Conservation (phyloP, 2,113 vertebrate genomes). For the Tragelaphus scriptus region DNA sequence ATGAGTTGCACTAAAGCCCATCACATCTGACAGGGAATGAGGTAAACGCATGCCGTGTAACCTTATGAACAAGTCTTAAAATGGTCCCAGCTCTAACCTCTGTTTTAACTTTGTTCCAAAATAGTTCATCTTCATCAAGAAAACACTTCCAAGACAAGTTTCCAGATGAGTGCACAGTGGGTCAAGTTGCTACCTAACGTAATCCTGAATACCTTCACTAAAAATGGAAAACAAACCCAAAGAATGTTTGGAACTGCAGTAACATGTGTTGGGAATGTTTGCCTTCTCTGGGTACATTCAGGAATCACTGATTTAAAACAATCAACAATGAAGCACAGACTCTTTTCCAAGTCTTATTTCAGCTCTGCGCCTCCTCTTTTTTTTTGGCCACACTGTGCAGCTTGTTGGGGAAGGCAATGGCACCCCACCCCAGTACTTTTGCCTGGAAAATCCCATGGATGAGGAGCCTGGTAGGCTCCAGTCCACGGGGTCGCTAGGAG, state of each 20-base stretch:
- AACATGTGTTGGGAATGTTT: background rate
- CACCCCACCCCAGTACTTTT: too few species aligned
- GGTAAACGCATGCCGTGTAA: background rate
- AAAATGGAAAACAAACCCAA: background rate
- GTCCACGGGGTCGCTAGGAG: too few species aligned
- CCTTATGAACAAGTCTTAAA: conserved; percentile 20
- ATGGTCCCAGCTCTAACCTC: background rate
- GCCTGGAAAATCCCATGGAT: too few species aligned
- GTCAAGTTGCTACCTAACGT: background rate
- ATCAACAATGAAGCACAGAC: background rate
- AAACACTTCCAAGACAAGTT: conserved; percentile 13
- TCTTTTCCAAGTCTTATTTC: background rate
- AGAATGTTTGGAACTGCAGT: background rate
- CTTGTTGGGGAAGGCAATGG: too few species aligned
- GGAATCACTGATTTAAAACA: background rate
- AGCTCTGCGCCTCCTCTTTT: background rate
- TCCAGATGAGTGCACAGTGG: background rate
- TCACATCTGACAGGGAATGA: background rate
- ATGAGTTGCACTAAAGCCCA: background rate
- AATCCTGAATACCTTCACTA: background rate
- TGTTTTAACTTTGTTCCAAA: background rate
- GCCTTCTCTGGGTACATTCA: background rate
- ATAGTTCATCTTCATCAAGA: background rate
- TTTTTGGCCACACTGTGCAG: background rate
- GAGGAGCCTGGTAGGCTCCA: too few species aligned